Percentiles rank a stretch among this genome's conserved stretches.
Conservation (phyloP, 2,113 vertebrate genomes). For the Aldabrachelys gigantea region DNA sequence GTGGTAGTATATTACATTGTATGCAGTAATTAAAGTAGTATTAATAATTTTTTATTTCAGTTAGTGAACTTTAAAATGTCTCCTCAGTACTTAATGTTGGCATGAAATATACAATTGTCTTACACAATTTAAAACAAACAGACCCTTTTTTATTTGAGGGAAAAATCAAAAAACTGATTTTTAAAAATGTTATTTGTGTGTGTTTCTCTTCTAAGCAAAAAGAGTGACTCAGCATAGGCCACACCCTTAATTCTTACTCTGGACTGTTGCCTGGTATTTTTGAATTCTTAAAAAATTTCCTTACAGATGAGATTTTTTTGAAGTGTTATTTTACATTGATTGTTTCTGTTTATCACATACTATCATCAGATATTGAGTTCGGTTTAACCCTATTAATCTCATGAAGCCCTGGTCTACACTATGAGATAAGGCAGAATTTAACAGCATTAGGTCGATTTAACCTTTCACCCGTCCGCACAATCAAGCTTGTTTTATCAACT, state of each 20-base stretch:
- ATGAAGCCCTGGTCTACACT: neutral
- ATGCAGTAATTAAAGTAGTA: neutral
- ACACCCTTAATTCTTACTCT: neutral
- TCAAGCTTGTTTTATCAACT: no score
- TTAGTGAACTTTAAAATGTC: neutral
- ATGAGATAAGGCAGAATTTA: no score
- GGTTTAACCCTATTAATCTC: neutral
- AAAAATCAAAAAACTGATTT: neutral
- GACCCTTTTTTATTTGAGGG: neutral
- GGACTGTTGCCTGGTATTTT: neutral
- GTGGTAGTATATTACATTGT: neutral
- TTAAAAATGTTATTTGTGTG: neutral
- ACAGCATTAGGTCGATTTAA: no score
- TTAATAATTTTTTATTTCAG: neutral
- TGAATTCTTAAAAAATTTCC: neutral
- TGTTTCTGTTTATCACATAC: neutral
- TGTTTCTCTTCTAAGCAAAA: neutral
- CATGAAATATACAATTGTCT: neutral
- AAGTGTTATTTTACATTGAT: neutral
- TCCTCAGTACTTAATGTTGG: neutral
- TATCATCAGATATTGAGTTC: neutral
- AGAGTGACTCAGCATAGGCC: neutral
- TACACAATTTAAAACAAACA: neutral
- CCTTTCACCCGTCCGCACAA: no score
- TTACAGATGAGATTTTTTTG: neutral